Evolutionary conservation across 2,797 vertebrate genomes (phyloP).

Genomic region (Novumbra hubbsi): DNA sequence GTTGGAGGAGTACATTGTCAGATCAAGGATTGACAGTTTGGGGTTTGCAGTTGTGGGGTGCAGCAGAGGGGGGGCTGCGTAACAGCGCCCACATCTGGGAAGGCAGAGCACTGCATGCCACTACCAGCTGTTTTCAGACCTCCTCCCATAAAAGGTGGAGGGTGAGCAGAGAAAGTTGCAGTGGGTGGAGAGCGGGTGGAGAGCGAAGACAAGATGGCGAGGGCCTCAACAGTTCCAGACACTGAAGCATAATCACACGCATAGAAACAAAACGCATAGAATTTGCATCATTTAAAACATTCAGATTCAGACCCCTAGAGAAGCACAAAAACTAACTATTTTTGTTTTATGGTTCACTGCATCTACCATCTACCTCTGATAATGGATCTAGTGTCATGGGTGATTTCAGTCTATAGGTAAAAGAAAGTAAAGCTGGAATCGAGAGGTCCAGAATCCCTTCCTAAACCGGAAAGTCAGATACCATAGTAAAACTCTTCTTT

Average conservation of each 20-base stretch:
- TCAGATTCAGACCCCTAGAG: background rate
- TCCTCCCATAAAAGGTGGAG: conserved; percentile 65
- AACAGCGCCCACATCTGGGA: conserved; percentile 67
- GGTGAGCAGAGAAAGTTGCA: background rate
- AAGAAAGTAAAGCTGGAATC: background rate
- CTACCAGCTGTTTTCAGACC: conserved; percentile 69
- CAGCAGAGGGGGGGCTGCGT: conserved; percentile 44
- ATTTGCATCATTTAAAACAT: background rate
- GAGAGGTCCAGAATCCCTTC: background rate
- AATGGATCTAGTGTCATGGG: background rate
- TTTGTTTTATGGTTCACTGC: background rate
- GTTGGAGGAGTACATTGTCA: background rate
- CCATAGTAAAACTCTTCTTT: background rate
- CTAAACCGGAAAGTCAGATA: background rate
- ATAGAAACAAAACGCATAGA: background rate
- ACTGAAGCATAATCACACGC: background rate
- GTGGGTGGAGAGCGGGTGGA: conserved; percentile 26
- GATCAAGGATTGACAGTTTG: background rate
- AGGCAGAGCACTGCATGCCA: conserved; percentile 57
- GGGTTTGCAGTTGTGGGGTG: background rate
- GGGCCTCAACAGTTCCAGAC: conserved; percentile 42
- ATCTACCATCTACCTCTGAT: background rate
- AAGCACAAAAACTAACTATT: background rate
- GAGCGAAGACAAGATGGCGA: background rate
- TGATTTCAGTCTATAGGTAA: background rate